Base-by-base conservation (phyloP, 2,797 vertebrate genomes). In the Muscicapa striata region DNA sequence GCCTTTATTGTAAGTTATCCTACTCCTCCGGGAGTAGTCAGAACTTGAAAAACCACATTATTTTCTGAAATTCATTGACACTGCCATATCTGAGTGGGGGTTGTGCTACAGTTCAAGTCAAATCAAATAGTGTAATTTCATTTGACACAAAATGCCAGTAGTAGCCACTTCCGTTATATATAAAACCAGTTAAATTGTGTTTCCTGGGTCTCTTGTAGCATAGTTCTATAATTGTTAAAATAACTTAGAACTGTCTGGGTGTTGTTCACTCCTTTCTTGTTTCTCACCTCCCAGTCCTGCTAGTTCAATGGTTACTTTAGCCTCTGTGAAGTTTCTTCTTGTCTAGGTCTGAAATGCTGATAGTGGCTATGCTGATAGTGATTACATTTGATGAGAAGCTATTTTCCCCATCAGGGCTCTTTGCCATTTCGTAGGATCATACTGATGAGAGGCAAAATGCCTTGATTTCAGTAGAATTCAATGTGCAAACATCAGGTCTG, bases 1-100 rank as follows among this genome's bases (percentile, higher is more conserved):
- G 99, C 99, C 98, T 99, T 99, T 98, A 99, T 99, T 97, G 99
- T 99, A 97, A 99, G 99, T 98, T 94, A n/a, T 13, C 48, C 41
- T 41, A 5, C 87, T 94, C 45, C 34, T 69, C 19, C 3, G 24
- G 59, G 55, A 59, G 43, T 30, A 76, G 7, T 58, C 75, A 86
- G 32, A 81, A 80, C 34, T 92, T 89, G 3, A 19, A 41, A 69
- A 85, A 57, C 61, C 46, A 13, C 32, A 12, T 66, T 61, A 22
- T 49, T 76, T 82, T 41, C 45, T 61, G 16, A 77, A 89, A 64
- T 75, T 62, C 0, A 1, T 36, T 81, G 64, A 64, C 80, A 55
- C 21, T 92, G 30, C 21, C 4, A 1, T 62, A 64, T 67, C 52
- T 90, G 32, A 64, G 16, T 63, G 24, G 43, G 9, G 26, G 1